Evolutionary conservation across 2,888 invertebrate genomes (phyloP), one percentile per base, ranked within the genome.

Genomic region (Rotaria socialis): DNA sequence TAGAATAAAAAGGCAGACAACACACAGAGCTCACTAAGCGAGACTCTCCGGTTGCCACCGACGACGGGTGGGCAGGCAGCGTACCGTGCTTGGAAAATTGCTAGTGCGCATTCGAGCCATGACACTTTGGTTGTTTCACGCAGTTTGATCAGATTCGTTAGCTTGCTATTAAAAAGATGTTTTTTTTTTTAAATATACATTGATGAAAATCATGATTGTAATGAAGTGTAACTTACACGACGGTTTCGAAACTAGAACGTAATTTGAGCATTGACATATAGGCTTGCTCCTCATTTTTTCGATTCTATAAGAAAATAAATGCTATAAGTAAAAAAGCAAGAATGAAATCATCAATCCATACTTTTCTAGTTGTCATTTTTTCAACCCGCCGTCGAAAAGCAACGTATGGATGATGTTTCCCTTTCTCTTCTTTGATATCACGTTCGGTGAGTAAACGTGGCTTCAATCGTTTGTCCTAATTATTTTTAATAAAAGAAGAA

Each of bases 1-100:
- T 80, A 80, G 47, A 80, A 80, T 47, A 80, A 80, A 80, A 43
- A 80, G 47, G 80, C 47, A 80, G 80, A 80, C 43, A 80, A 80
- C 43, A 80, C 80, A 67, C 67, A 67, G 80, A 47, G 80, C n/a
- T 80, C 80, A n/a, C 80, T 80, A 80, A 67, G 67, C 67, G 67
- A 67, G 67, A 67, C 67, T 67, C 67, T 67, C 67, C 67, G 67
- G 67, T 67, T 67, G 67, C 47, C 80, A 80, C 43, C 80, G 19
- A 43, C 80, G 80, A 47, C 47, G 80, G 80, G 80, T 80, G 80
- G 43, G 22, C 80, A 43, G 47, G 47, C n/a, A 24, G 43, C 80
- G 80, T 80, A 80, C 80, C 80, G 80, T 80, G 80, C 47, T 47
- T 80, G 80, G n/a, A 80, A 80, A n/a, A 80, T 80, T 80, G 43